Base-by-base conservation (phyloP, 2,113 vertebrate genomes). In the Lagopus muta region DNA sequence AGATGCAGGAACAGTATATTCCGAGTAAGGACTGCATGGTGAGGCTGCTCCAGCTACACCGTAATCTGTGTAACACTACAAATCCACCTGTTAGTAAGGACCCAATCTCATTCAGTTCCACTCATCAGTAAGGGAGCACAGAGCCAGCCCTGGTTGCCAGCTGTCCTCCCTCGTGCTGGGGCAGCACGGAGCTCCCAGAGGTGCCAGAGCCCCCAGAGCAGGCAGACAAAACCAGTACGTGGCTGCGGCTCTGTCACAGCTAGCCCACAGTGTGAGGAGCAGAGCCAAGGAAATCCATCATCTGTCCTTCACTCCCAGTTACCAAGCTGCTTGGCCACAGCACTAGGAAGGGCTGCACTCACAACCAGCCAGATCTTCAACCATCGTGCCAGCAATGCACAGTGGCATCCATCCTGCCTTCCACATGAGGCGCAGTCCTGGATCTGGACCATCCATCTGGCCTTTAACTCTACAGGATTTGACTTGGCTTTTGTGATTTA, bases 401-500 rank as follows among this genome's bases (percentile, higher is more conserved):
- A 36, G 38, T 25, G 34, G 38, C 38, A 78, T 22, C 61, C 43
- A 43, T 11, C 30, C 60, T 69, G 34, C 30, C 77, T 47, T 67
- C 32, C 60, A 54, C 34, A 27, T 2, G 8, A 55, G 27, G 60
- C 40, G 48, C 38, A 13, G 30, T 48, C 27, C 69, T 76, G 57
- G 57, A 60, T 38, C 43, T 55, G 55, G 66, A 73, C 34, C 55
- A 79, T 70, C 50, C 67, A 55, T 60, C 57, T 74, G 84, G 66
- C 71, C 81, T 82, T 55, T 85, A 82, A 61, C 62, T 40, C 50
- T 19, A 57, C 55, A 61, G 61, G 84, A 74, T 86, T 61, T 85
- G 43, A 71, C 61, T 20, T 71, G 78, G 82, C 62, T 89, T 83
- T 61, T 61, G 57, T 87, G 66, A 93, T 82, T 82, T 75, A 74